A percentile compares a stretch with the other conserved stretches of the same genome.
Conservation (phyloP, 2,113 vertebrate genomes). For the Egretta garzetta region DNA sequence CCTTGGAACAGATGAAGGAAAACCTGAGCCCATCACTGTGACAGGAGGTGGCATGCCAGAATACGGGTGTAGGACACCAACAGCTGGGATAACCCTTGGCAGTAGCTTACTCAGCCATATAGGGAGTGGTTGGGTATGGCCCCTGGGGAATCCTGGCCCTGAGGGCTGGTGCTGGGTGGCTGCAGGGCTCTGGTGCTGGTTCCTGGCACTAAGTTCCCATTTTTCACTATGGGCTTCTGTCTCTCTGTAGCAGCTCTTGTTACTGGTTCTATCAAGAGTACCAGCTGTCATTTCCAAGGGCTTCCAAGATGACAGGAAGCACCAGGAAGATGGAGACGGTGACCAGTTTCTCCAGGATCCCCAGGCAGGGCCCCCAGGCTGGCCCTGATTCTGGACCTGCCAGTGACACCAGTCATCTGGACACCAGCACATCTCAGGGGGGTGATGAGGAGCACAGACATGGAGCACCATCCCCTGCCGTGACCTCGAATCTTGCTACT, state of each 20-base stretch:
- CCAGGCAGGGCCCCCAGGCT: not conserved
- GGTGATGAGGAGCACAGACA: rapidly evolving
- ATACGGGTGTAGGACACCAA: not conserved
- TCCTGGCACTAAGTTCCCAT: not conserved
- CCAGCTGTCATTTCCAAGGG: not conserved
- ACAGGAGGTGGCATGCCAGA: not conserved
- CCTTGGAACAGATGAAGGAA: not conserved
- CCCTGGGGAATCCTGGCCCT: not conserved
- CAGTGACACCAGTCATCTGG: not conserved
- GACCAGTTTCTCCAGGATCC: not conserved
- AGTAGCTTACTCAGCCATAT: not conserved
- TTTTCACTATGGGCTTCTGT: not conserved
- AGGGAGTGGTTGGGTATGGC: no score
- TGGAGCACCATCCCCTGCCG: not conserved
- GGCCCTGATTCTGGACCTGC: not conserved
- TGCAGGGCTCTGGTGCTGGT: not conserved
- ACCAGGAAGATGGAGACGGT: rapidly evolving
- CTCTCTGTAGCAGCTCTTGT: not conserved
- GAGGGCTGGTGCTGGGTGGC: not conserved
- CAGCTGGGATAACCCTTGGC: not conserved
- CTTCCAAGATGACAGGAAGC: not conserved
- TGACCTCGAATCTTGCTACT: not conserved
- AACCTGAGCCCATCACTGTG: not conserved
- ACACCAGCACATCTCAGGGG: not conserved
- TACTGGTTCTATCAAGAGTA: not conserved